Evolutionary conservation across 2,888 invertebrate species (phyloP).

Genomic region (Ophraella communa): DNA sequence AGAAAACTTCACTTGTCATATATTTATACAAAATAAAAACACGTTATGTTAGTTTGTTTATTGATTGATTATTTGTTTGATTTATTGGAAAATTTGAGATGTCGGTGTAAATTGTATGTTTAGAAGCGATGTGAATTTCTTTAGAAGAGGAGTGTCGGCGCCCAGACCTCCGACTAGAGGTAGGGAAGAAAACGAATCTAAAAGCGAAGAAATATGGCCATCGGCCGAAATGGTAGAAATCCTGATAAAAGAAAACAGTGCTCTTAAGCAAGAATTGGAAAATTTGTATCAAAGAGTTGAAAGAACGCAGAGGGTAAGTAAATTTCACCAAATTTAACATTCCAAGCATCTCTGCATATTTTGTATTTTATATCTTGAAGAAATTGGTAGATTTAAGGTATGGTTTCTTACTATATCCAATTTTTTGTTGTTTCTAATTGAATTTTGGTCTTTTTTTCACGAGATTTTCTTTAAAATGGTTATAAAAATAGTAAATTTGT

Average conservation of each 20-base stretch:
- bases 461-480: no score
- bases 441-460: no score
- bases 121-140: slow-evolving; percentile 48
- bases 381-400: no score
- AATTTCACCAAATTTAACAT: no score
- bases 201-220: slow-evolving; percentile 66
- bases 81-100: background rate
- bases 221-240: slow-evolving; percentile 80
- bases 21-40: no score
- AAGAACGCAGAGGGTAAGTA: slow-evolving; percentile 80
- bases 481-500: no score
- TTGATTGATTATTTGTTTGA: background rate
- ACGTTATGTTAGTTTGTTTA: no score
- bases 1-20: no score
- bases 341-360: no score
- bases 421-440: no score
- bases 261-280: slow-evolving; percentile 82
- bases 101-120: slow-evolving; percentile 26
- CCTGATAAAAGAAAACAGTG: slow-evolving; percentile 83
- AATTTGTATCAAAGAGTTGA: slow-evolving; percentile 82
- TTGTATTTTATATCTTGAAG: no score
- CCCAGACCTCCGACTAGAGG: slow-evolving; percentile 66
- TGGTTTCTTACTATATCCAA: no score
- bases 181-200: slow-evolving; percentile 65
- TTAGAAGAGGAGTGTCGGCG: slow-evolving; percentile 56